phyloP scores from a whole-genome alignment of 2,113 vertebrate species.

The Phylloscopus trochilus region DNA sequence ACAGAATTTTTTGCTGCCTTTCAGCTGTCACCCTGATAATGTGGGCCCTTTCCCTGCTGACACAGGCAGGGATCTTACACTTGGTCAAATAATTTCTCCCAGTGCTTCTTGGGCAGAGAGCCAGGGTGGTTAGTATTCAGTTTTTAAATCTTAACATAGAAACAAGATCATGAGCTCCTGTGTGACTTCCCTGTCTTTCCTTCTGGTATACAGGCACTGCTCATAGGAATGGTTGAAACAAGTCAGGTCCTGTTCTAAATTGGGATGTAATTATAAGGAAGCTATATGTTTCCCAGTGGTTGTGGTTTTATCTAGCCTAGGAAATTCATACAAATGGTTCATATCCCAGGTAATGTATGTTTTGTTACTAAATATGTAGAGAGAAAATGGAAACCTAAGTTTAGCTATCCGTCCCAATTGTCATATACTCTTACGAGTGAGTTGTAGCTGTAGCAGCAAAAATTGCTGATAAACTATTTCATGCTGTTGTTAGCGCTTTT shows the following conservation, averaged over 20 bases:
- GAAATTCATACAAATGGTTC: constrained; percentile 7
- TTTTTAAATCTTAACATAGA: not conserved
- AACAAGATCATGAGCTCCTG: fast-evolving
- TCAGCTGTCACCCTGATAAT: not conserved
- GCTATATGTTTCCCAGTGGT: not conserved
- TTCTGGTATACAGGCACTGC: not conserved
- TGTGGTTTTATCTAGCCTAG: constrained; percentile 34
- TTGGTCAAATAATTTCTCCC: not conserved
- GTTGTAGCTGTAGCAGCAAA: not conserved
- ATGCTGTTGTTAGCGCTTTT: not conserved
- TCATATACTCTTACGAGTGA: not conserved
- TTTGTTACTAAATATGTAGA: not conserved
- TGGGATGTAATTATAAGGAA: constrained; percentile 51
- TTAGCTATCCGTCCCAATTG: not conserved
- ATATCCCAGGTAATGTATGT: not conserved
- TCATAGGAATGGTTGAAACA: not conserved
- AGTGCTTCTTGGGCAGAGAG: not conserved
- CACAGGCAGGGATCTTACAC: not conserved
- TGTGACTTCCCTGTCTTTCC: not conserved
- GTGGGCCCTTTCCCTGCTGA: not conserved
- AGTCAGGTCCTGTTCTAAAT: constrained; percentile 51
- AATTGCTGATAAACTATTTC: not conserved
- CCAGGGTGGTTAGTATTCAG: fast-evolving
- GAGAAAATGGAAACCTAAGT: not conserved
- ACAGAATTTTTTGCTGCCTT: not conserved